phyloP scores from a whole-genome alignment of 2,113 vertebrate species.

The Gallinago undulata region DNA sequence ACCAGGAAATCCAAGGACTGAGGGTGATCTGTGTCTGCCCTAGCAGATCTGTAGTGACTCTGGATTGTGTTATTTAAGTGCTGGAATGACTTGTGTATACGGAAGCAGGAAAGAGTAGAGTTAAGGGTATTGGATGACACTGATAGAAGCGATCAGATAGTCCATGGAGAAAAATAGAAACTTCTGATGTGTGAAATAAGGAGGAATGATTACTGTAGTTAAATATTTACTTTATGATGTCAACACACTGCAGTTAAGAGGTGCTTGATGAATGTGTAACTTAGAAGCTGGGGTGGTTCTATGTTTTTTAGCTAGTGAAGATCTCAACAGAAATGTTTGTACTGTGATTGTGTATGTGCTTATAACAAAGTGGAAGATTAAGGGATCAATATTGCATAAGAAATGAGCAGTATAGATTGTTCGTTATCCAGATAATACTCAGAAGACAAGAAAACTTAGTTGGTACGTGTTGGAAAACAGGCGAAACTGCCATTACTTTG shows the following conservation, averaged over 20 bases:
- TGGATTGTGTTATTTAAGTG: background rate
- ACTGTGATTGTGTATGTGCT: background rate
- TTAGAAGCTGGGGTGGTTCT: background rate
- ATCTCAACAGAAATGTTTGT: background rate
- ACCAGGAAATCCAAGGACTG: background rate
- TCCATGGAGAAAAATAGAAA: slow-evolving; percentile 26
- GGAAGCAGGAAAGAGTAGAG: slow-evolving; percentile 5
- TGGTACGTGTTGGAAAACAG: background rate
- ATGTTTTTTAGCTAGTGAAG: background rate
- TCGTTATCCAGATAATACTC: background rate
- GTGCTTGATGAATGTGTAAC: background rate
- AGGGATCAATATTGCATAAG: background rate
- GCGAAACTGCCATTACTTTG: background rate
- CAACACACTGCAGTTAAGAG: background rate
- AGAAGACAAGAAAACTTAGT: background rate
- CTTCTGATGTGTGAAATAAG: slow-evolving; percentile 4
- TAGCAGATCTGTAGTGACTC: background rate
- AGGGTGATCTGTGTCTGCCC: background rate
- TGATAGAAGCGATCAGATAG: background rate
- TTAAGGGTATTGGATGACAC: background rate
- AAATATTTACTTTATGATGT: slow-evolving; percentile 42
- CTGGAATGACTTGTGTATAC: background rate
- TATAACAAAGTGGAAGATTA: background rate
- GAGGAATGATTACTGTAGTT: background rate
- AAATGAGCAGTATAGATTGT: background rate